Percentiles rank a stretch among this genome's conserved stretches.
These are phyloP conservation scores for Colinus virginianus DNA, from an alignment of 2,113 vertebrate species.

Conservation along the genomic window DNA sequence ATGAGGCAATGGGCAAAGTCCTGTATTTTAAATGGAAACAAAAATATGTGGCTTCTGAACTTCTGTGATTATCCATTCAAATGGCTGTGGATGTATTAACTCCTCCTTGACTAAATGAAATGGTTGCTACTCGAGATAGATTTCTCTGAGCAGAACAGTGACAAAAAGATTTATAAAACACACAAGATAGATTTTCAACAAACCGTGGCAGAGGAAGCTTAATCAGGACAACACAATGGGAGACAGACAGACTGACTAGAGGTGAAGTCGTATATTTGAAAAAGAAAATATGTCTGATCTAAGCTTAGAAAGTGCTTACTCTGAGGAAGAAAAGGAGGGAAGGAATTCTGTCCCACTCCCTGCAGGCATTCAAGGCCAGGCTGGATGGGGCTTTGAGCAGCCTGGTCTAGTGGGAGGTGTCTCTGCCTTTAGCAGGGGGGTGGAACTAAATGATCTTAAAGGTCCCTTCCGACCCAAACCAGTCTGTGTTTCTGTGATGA, in stretches of 20 bases:
- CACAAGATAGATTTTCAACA: background rate
- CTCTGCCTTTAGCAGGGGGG: too few relatives aligned
- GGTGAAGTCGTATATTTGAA: background rate
- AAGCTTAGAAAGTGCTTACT: background rate
- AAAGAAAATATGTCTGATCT: background rate
- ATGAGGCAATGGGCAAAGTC: background rate
- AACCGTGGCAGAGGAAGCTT: background rate
- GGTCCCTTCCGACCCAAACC: too few relatives aligned
- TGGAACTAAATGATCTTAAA: too few relatives aligned
- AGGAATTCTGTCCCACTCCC: background rate
- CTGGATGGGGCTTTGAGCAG: too few relatives aligned
- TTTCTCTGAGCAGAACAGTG: background rate
- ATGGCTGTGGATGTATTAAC: background rate
- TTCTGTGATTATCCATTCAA: background rate
- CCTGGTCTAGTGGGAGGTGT: too few relatives aligned
- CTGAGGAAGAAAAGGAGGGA: background rate
- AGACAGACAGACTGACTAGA: background rate
- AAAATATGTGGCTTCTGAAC: background rate
- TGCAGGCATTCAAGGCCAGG: too few relatives aligned
- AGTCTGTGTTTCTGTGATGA: too few relatives aligned
- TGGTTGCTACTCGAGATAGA: background rate
- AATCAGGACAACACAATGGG: background rate
- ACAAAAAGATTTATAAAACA: background rate
- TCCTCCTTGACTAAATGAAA: background rate
- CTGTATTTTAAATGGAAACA: background rate